Base-by-base conservation (phyloP, 2,113 vertebrate species). In the Galemys pyrenaicus region DNA sequence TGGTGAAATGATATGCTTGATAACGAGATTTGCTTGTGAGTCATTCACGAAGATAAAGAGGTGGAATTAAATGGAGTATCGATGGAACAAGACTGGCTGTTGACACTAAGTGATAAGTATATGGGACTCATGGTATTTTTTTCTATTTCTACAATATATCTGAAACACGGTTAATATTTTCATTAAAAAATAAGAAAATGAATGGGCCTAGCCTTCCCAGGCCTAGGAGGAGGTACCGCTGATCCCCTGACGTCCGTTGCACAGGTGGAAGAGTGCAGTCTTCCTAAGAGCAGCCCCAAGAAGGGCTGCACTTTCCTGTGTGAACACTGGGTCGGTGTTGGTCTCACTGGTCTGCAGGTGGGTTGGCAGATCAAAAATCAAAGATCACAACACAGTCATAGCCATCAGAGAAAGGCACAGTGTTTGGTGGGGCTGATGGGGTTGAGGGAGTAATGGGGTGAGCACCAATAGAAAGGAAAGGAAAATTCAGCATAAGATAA, bases 161-260 rank as follows among this genome's bases (percentile, higher is more conserved):
- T 80, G 60, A 88, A 85, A 91, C 51, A 68, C 22, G 85, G 73
- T 46, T 51, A 68, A 89, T 75, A 49, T 32, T 90, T 87, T 37
- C 9, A 15, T 81, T 19, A 92, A 80, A 78, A 80, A 30, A 49
- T 28, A 19, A 75, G 46, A 89, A 62, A 80, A 22, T 32, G 24
- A 82, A 73, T 65, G 30, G 30, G 26, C 17, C 54, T 2, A 32
- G 49, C 26, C 17, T 46, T 86, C 39, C 41, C 58, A 73, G 22
- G 49, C 74, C 75, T 91, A 87, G 77, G 19, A 51, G 22, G 56
- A 79, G 71, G 56, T n/a, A 19, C 12, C 39, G 46, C 41, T 64
- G 39, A 58, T 12, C 11, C 1, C 11, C 22, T 32, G 46, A 83
- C 39, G 70, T 30, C 39, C 58, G 37, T 10, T 30, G 37, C 44